Percentiles rank a stretch among this genome's conserved stretches.
Conservation (phyloP, 2,888 invertebrate species). For the Linnaemya vulpina region DNA sequence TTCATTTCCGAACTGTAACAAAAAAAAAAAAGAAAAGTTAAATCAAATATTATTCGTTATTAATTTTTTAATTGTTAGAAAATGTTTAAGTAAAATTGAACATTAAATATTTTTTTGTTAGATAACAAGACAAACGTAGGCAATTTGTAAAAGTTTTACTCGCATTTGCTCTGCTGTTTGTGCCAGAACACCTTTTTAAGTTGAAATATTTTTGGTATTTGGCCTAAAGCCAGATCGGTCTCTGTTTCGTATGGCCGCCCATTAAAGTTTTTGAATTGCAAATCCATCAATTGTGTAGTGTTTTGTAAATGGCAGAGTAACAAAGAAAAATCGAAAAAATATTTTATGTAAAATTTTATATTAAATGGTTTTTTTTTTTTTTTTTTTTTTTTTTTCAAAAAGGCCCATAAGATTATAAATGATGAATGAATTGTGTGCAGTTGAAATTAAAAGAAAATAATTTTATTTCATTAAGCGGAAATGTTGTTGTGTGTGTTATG, state of each 20-base stretch:
- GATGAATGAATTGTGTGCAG: slow-evolving; percentile 9
- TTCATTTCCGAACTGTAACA: neutral
- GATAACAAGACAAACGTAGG: neutral
- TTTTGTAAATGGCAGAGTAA: slow-evolving; percentile 41
- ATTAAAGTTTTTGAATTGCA: slow-evolving; percentile 39
- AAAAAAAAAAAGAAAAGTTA: neutral
- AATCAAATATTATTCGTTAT: neutral
- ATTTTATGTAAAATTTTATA: neutral
- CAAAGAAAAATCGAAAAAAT: neutral
- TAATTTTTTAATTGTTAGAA: neutral
- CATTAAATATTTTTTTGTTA: slow-evolving; percentile 29
- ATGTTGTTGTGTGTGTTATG: neutral
- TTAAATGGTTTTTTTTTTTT: neutral
- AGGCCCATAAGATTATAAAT: slow-evolving; percentile 25
- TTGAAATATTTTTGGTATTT: slow-evolving; percentile 50
- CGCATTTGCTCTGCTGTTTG: neutral
- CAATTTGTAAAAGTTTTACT: slow-evolving; percentile 24
- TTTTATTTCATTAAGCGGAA: neutral
- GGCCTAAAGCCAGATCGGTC: slow-evolving; percentile 60
- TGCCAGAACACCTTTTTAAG: slow-evolving; percentile 61
- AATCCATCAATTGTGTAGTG: slow-evolving; percentile 54
- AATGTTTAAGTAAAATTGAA: slow-evolving; percentile 42
- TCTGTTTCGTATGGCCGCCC: slow-evolving; percentile 27
- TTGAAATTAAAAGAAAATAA: slow-evolving; percentile 3
- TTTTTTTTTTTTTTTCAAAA: neutral